Evolutionary conservation across 2,888 invertebrate genomes (phyloP).

Genomic region (Tyria jacobaeae): DNA sequence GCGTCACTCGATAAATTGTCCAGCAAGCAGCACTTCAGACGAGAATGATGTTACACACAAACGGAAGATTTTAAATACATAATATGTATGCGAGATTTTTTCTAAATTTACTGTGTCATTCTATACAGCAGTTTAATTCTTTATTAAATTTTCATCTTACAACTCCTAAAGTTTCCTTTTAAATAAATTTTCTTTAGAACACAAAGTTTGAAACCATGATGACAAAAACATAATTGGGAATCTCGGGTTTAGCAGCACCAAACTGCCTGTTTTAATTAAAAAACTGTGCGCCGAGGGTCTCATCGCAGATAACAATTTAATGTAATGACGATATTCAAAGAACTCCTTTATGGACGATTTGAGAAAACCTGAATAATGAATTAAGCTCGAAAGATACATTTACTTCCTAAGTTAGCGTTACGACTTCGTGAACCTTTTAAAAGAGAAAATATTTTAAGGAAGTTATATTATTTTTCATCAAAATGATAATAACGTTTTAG

Average conservation of each 20-base stretch:
- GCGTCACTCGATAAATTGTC: constrained; percentile 64
- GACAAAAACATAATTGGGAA: constrained; percentile 73
- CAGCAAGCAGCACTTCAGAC: constrained; percentile 55
- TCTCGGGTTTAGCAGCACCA: constrained; percentile 72
- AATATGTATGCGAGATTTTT: too few relatives aligned
- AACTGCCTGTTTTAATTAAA: constrained; percentile 82
- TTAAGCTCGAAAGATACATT: constrained; percentile 52
- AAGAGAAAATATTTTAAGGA: neutral
- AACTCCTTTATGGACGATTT: constrained; percentile 74
- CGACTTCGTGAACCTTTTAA: constrained; percentile 17
- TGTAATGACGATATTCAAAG: constrained; percentile 76
- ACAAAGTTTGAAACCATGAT: constrained; percentile 58
- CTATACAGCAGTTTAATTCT: constrained; percentile 37
- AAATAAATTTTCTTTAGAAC: constrained; percentile 57
- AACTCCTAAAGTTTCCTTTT: constrained; percentile 39
- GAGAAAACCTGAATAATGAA: constrained; percentile 71
- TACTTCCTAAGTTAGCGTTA: constrained; percentile 35
- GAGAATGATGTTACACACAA: constrained; percentile 37
- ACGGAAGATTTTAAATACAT: constrained; percentile 22
- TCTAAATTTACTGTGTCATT: too few relatives aligned
- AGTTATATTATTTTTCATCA: constrained; percentile 24
- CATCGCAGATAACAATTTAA: constrained; percentile 79
- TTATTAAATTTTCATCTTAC: too few relatives aligned
- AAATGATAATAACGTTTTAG: constrained; percentile 42
- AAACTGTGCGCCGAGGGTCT: constrained; percentile 71